A percentile compares a stretch with the other conserved stretches of the same genome.
These are phyloP conservation scores for Melieria crassipennis DNA, from an alignment of 2,888 invertebrate species.

Conservation along the genomic window DNA sequence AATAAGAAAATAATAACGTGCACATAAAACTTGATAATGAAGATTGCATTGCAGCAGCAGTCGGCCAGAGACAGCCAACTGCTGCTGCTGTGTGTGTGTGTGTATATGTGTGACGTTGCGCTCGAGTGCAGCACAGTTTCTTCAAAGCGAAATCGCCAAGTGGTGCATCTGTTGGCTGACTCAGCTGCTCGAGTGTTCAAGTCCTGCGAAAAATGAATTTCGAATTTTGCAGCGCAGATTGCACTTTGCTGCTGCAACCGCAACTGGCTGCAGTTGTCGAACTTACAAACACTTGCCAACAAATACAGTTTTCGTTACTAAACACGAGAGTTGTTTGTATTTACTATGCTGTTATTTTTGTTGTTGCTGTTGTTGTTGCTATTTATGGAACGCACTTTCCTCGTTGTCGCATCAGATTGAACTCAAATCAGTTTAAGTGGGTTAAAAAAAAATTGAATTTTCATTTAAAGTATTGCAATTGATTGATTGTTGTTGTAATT, in stretches of 20 bases:
- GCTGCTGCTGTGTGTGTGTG: too few species aligned
- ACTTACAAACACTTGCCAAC: background rate
- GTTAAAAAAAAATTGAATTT: background rate
- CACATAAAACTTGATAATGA: constrained; percentile 40
- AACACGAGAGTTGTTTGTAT: background rate
- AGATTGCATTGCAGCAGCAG: constrained; percentile 34
- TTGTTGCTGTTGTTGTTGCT: constrained; percentile 15
- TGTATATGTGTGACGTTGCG: too few species aligned
- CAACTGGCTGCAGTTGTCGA: too few species aligned
- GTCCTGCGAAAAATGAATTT: background rate
- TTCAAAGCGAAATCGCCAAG: background rate
- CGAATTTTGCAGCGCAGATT: background rate
- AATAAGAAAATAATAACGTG: constrained; percentile 41
- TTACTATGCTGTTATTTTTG: background rate
- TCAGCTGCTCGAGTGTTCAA: background rate
- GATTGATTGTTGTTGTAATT: background rate
- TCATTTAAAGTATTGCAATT: background rate
- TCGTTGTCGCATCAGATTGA: constrained; percentile 20
- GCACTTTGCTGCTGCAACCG: background rate
- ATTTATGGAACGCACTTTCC: background rate
- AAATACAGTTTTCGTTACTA: background rate
- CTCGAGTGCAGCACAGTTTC: background rate
- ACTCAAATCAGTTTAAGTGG: constrained; percentile 35
- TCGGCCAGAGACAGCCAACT: background rate
- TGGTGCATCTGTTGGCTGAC: background rate